Percentiles rank a stretch among this genome's conserved stretches.
Conservation (phyloP, 2,888 invertebrate species). For the Empis livida region DNA sequence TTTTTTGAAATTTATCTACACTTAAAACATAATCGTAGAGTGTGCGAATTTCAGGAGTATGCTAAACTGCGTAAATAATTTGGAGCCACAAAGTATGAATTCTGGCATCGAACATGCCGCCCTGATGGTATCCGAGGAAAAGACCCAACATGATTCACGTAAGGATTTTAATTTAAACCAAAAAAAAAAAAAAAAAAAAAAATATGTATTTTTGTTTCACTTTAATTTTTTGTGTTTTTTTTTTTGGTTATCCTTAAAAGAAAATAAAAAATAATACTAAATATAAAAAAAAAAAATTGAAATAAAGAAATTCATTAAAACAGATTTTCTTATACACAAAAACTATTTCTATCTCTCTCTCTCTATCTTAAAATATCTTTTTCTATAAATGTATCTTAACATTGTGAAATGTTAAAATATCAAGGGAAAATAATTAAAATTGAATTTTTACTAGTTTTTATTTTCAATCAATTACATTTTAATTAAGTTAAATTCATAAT, state of each 20-base stretch:
- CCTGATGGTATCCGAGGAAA: slow-evolving; percentile 64
- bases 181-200: background rate
- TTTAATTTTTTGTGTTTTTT: slow-evolving; percentile 5
- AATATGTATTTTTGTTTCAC: no score
- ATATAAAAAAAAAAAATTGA: no score
- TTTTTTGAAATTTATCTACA: slow-evolving; percentile 31
- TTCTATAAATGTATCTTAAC: background rate
- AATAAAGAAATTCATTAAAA: slow-evolving; percentile 11
- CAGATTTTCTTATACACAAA: background rate
- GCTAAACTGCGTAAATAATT: slow-evolving; percentile 89
- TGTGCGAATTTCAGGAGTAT: slow-evolving; percentile 68
- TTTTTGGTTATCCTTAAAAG: slow-evolving; percentile 8
- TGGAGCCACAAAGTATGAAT: slow-evolving; percentile 75
- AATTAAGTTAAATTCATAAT: no score
- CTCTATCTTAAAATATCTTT: background rate
- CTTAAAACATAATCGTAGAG: slow-evolving; percentile 41
- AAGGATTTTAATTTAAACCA: slow-evolving; percentile 40
- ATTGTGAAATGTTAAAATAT: background rate
- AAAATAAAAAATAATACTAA: background rate
- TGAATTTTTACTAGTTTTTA: no score
- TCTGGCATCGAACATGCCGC: slow-evolving; percentile 63
- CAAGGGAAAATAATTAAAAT: no score
- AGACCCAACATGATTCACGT: slow-evolving; percentile 69
- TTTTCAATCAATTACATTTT: no score
- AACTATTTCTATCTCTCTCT: background rate